phyloP scores from a whole-genome alignment of 2,888 invertebrate genomes.

The Lucinisca nassula region DNA sequence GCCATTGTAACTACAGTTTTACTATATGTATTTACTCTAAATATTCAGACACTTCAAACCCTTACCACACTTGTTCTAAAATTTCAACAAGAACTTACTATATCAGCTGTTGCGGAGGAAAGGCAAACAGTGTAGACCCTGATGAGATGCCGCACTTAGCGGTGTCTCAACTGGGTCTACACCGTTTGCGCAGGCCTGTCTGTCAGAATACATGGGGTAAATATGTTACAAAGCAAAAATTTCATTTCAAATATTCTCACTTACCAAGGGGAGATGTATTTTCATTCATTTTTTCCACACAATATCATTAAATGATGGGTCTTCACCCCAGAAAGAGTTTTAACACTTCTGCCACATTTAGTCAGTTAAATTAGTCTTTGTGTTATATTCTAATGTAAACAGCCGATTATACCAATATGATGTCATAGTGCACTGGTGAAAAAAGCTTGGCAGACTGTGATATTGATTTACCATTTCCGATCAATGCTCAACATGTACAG shows the following conservation, averaged over 20 bases:
- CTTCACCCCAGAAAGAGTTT: not conserved
- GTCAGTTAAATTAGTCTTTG: not conserved
- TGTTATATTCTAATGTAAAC: slow-evolving; percentile 4
- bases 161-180: too few relatives aligned
- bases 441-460: not conserved
- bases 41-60: too few relatives aligned
- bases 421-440: not conserved
- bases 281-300: not conserved
- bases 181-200: too few relatives aligned
- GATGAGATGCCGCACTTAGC: too few relatives aligned
- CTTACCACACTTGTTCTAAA: too few relatives aligned
- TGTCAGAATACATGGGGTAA: too few relatives aligned
- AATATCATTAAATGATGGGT: not conserved
- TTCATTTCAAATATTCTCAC: not conserved
- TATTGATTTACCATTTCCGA: slow-evolving; percentile 3
- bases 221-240: too few relatives aligned
- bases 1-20: too few relatives aligned
- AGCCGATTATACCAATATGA: not conserved
- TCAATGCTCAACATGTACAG: not conserved
- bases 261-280: not conserved
- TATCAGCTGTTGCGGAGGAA: too few relatives aligned
- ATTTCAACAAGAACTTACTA: too few relatives aligned
- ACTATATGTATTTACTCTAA: too few relatives aligned
- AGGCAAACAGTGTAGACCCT: too few relatives aligned
- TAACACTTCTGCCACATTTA: not conserved